Conservation (phyloP, 2,113 vertebrate genomes). For the Monarcha castaneiventris region DNA sequence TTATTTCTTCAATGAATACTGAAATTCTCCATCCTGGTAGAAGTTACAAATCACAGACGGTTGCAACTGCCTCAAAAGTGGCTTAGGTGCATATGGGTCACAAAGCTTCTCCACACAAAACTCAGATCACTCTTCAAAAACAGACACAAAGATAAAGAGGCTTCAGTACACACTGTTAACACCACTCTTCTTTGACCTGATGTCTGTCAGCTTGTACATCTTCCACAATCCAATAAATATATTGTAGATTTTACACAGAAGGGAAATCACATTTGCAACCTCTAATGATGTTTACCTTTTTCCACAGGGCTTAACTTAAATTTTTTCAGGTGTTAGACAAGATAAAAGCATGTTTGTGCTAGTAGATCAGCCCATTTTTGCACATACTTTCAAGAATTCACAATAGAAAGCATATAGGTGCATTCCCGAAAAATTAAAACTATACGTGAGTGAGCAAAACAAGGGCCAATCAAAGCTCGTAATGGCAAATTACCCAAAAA, state of each 20-base stretch:
- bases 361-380: background rate
- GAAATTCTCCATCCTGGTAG: background rate
- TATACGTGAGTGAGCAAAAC: background rate
- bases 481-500: slow-evolving; percentile 6
- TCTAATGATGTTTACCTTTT: background rate
- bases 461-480: background rate
- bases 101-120: background rate
- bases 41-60: background rate
- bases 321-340: background rate
- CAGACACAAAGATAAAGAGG: background rate
- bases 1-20: background rate
- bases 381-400: background rate
- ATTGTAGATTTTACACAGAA: background rate
- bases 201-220: background rate
- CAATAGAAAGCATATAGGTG: background rate
- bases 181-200: background rate
- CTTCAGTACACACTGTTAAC: background rate
- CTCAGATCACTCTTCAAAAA: background rate
- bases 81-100: background rate
- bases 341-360: background rate
- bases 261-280: background rate
- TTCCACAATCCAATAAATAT: background rate
- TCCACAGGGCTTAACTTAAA: background rate
- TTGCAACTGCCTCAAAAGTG: background rate
- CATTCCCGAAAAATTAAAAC: background rate